Evolutionary conservation across 2,888 invertebrate species (phyloP), one percentile per base, ranked within the genome.

Genomic region (Neria commutata): DNA sequence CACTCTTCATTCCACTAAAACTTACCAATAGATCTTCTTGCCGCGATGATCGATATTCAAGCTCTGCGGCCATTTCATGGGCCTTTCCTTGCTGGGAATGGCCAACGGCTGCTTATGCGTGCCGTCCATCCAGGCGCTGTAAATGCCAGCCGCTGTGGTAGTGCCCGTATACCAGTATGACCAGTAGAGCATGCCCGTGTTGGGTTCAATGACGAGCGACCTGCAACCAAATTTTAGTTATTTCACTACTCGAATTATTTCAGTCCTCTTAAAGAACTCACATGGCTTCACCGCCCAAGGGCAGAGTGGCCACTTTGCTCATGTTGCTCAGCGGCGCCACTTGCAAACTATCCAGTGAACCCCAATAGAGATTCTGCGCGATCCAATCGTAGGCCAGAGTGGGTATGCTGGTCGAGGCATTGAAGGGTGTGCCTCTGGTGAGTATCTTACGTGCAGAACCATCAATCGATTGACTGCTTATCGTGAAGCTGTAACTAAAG

Each of bases 351-450:
- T 88, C 87, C 65, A 87, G 83, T 55, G 87, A 87, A 53, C 91
- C 90, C 91, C 93, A 94, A 83, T 91, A 95, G 58, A 95, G 78
- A 83, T 94, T 92, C 58, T 85, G 81, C 58, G 89, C 89, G 75
- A 92, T 86, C 91, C 92, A 93, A 82, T 95, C 95, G 57, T 92
- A 86, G 34, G 93, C 92, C 64, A 95, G 79, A 3, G 91, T 91
- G 71, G 91, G 67, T 23, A 75, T 70, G 54, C 68, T 89, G 71
- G 88, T 88, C 76, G 86, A 86, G n/a, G n/a, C n/a, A n/a, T n/a
- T n/a, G n/a, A n/a, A n/a, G n/a, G n/a, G n/a, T n/a, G n/a, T n/a
- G 67, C 85, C 83, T 1, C 83, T 83, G 16, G 88, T 76, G 70
- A 90, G 84, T 40, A 85, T 82, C 76, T 87, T 85, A 46, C 85